Evolutionary conservation across 2,113 vertebrate genomes (phyloP).

Genomic region (Aythya baeri): DNA sequence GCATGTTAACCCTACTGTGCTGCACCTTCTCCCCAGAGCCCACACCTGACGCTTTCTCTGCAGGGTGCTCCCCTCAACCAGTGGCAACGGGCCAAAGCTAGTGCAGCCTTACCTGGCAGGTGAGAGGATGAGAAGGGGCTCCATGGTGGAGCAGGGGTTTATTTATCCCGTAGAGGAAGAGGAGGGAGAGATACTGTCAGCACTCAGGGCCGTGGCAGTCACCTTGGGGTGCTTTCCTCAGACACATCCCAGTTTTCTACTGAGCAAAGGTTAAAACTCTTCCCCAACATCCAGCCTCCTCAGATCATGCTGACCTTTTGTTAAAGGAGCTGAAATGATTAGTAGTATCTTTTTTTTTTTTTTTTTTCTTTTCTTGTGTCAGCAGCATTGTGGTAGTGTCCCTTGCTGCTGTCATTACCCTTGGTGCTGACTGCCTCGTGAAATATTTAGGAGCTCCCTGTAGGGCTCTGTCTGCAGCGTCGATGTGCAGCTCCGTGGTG

Average conservation of each 20-base stretch:
- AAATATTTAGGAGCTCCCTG: rapidly evolving
- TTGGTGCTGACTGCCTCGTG: background rate
- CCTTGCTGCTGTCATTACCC: background rate
- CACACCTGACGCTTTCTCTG: rapidly evolving
- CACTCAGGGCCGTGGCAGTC: background rate
- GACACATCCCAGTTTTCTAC: background rate
- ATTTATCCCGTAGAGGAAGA: background rate
- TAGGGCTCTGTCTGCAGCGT: background rate
- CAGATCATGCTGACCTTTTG: background rate
- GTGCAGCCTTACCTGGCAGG: rapidly evolving
- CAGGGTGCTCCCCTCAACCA: background rate
- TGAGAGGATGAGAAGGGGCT: background rate
- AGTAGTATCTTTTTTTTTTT: background rate
- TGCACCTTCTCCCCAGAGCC: background rate
- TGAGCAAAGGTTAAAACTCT: background rate
- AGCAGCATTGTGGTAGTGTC: background rate
- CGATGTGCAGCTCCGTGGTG: background rate
- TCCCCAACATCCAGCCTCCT: background rate
- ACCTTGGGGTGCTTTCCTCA: background rate
- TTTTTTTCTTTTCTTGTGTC: background rate
- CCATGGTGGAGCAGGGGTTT: background rate
- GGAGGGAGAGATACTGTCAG: background rate
- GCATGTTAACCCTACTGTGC: background rate
- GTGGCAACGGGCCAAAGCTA: background rate
- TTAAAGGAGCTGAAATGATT: background rate